Evolutionary conservation across 2,113 vertebrate species (phyloP), one percentile per base, ranked within the genome.

Genomic region (Ursus arctos): DNA sequence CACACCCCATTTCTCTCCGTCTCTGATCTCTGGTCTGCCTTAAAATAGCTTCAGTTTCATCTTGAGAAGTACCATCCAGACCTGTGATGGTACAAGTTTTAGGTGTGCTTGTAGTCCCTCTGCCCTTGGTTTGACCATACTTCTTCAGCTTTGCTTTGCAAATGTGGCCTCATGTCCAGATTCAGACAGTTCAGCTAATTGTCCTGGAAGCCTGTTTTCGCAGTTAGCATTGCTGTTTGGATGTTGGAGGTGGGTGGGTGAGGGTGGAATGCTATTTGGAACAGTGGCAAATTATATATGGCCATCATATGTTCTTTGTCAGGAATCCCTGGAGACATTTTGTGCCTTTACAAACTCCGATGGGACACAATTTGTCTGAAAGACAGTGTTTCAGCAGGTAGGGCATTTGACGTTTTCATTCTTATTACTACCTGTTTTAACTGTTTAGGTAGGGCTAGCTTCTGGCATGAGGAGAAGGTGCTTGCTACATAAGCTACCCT

Each of bases 331-430:
- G 28, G 90, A 95, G 95, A 95, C 2, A 26, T 55, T 87, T 59
- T 72, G 9, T 95, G 72, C 55, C 21, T 86, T 24, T 33, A 69
- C 77, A 83, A 67, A 57, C 33, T 90, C 90, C 69, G 40, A 13
- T 18, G 67, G 80, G 55, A 69, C 13, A 55, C 40, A 88, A 8
- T 92, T 97, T 94, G n/a, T 97, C 87, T 74, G 43, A 83, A 80
- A 94, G 76, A 87, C 33, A 31, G 69, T 67, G n/a, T 95, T 92
- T 93, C 6, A 36, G 72, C 21, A 93, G 55, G 24, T 80, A 21
- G n/a, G 63, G 19, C 13, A 26, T 76, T 69, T 93, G 77, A 97
- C 47, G 69, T 88, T 92, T 87, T 36, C 67, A 51, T 84, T 88
- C 55, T 88, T 63, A 86, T 71, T 87, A 90, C 13, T 74, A 24